Evolutionary conservation across 2,113 vertebrate species (phyloP), one percentile per base, ranked within the genome.

Genomic region (Baryphthengus martii): DNA sequence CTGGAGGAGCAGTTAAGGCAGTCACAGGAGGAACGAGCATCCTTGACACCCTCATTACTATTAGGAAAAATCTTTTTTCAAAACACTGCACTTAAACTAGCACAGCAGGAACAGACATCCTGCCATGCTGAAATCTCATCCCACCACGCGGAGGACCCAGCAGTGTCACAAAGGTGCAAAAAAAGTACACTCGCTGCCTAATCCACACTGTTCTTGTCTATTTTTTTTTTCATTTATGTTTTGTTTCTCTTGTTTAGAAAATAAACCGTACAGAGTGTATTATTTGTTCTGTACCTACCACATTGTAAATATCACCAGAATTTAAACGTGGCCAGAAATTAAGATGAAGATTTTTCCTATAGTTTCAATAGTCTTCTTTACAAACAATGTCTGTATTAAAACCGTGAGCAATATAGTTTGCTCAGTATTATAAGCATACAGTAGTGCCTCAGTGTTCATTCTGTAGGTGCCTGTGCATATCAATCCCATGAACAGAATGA

Each of bases 131-230:
- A 61, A 21, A 5, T 6, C 40, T 39, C 16, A 53, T 40, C 10
- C 19, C 28, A 37, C 11, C 44, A 7, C 2, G 0, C n/a, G n/a
- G n/a, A n/a, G 1, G 13, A 20, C 4, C 13, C 53, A 80, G 4
- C 23, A 35, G 11, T 19, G 53, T 47, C 40, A 52, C 1, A 0
- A 70, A 50, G 37, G 8, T 1, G 1, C 4, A 31, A 28, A 42
- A n/a, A 25, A 83, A 53, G 4, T 9, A 59, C 7, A 17, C 7
- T 74, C 0, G 1, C 7, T 71, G 10, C 21, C 26, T 82, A 39
- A 74, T 70, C 31, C 23, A 18, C 37, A 78, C 7, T 4, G 10
- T 26, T 19, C 6, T 67, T 49, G 19, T 2, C 18, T 66, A 3
- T 55, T 45, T 58, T 67, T 49, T 73, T 62, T 59, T 74, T 52